phyloP scores from a whole-genome alignment of 2,113 vertebrate species.

The Hypomesus transpacificus region DNA sequence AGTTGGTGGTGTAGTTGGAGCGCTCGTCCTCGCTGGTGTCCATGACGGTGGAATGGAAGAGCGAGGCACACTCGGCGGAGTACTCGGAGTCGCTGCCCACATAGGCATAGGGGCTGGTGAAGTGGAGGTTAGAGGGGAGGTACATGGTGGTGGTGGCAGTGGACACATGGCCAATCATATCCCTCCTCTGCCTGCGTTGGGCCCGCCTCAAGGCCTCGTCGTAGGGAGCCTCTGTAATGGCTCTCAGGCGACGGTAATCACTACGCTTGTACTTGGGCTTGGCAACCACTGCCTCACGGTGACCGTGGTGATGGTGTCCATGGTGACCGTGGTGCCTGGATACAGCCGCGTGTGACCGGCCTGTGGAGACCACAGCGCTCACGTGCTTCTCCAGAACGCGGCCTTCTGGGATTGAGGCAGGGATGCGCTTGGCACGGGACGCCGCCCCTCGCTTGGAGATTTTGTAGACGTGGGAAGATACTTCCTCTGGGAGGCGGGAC shows the following conservation, averaged over 20 bases:
- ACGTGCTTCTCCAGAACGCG: conserved; percentile 58
- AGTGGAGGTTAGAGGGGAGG: conserved; percentile 48
- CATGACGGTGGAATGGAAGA: conserved; percentile 90
- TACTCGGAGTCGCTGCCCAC: conserved; percentile 89
- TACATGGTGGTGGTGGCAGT: conserved; percentile 49
- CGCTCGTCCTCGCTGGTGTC: conserved; percentile 90
- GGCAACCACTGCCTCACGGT: conserved; percentile 76
- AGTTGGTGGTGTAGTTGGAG: conserved; percentile 89
- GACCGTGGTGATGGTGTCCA: conserved; percentile 18
- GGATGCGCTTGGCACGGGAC: conserved; percentile 64
- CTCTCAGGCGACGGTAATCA: conserved; percentile 76
- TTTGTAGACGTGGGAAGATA: conserved; percentile 65
- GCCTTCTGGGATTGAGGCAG: conserved; percentile 62
- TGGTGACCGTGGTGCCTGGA: conserved; percentile 50
- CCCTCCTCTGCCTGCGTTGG: conserved; percentile 66
- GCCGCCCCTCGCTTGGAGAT: conserved; percentile 64
- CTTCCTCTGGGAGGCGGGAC: conserved; percentile 74
- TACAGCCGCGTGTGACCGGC: conserved; percentile 7
- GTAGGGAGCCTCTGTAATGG: conserved; percentile 73
- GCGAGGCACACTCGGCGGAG: conserved; percentile 89
- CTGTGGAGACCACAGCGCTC: conserved; percentile 10
- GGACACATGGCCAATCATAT: conserved; percentile 60
- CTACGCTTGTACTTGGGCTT: conserved; percentile 86
- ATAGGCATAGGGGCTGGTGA: conserved; percentile 74
- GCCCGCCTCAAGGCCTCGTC: conserved; percentile 77